Conservation (phyloP, 2,888 invertebrate genomes). For the Cerceris ruficornis region DNA sequence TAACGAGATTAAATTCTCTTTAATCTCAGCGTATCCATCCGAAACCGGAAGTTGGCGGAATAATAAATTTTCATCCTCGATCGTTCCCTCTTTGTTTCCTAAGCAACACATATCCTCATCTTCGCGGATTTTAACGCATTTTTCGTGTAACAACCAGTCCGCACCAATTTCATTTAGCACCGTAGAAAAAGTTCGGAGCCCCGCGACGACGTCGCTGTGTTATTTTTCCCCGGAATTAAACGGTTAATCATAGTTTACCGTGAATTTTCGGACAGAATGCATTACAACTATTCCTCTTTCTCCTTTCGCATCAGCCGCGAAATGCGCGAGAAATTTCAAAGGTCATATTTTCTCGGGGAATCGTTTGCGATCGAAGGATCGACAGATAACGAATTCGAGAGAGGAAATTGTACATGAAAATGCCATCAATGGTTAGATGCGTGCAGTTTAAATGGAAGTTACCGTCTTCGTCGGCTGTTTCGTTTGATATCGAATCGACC, state of each 20-base stretch:
- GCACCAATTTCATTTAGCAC: no score
- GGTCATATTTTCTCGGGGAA: not conserved
- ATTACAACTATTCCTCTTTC: not conserved
- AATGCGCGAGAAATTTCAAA: not conserved
- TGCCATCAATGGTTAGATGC: slow-evolving; percentile 33
- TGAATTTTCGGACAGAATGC: not conserved
- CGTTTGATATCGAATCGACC: slow-evolving; percentile 33
- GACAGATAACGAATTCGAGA: slow-evolving; percentile 8
- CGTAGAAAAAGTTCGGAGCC: no score
- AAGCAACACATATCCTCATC: no score
- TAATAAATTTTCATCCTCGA: no score
- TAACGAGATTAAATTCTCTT: no score
- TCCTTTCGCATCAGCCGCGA: not conserved
- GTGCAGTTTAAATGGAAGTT: slow-evolving; percentile 35
- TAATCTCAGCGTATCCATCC: no score
- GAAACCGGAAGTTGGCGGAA: no score
- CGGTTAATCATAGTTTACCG: not conserved
- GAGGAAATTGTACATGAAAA: slow-evolving; percentile 48
- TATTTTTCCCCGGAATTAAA: no score
- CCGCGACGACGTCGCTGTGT: no score
- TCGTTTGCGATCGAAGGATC: not conserved
- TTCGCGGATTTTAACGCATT: no score
- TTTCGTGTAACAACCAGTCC: no score
- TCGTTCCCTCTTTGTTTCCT: no score
- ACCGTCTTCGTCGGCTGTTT: slow-evolving; percentile 23